Conservation (phyloP, 1,140 invertebrate genomes). For the Cyclina sinensis region DNA sequence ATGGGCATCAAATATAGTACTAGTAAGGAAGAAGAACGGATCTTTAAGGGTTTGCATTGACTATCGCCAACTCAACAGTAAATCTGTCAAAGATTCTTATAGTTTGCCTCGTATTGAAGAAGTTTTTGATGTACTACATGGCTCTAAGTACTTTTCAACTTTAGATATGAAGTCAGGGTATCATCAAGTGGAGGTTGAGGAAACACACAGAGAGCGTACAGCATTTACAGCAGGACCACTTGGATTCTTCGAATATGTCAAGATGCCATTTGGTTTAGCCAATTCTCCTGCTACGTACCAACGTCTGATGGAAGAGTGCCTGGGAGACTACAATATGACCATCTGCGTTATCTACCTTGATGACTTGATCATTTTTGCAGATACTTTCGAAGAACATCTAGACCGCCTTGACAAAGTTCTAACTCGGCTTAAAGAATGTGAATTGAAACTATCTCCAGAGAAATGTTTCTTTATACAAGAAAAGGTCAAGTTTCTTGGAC, state of each 20-base stretch:
- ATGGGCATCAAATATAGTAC: conserved; percentile 45
- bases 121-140: neutral
- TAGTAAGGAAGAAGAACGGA: conserved; percentile 27
- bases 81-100: conserved; percentile 18
- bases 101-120: conserved; percentile 1
- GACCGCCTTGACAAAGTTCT: neutral
- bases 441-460: conserved; percentile 39
- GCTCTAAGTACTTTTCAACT: conserved; percentile 44
- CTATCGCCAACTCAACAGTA: conserved; percentile 23
- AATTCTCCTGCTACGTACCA: too few relatives aligned
- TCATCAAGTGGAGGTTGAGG: conserved; percentile 59
- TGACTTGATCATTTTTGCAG: too few relatives aligned
- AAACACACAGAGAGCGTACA: neutral
- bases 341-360: neutral
- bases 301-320: too few relatives aligned
- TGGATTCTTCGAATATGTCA: too few relatives aligned
- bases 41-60: neutral
- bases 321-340: too few relatives aligned
- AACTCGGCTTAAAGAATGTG: neutral
- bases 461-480: conserved; percentile 51
- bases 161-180: conserved; percentile 84
- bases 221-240: conserved; percentile 13
- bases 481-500: conserved; percentile 52
- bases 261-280: too few relatives aligned
- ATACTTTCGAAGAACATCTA: neutral